phyloP scores from a whole-genome alignment of 2,797 vertebrate species.

The Sciurus vulgaris region DNA sequence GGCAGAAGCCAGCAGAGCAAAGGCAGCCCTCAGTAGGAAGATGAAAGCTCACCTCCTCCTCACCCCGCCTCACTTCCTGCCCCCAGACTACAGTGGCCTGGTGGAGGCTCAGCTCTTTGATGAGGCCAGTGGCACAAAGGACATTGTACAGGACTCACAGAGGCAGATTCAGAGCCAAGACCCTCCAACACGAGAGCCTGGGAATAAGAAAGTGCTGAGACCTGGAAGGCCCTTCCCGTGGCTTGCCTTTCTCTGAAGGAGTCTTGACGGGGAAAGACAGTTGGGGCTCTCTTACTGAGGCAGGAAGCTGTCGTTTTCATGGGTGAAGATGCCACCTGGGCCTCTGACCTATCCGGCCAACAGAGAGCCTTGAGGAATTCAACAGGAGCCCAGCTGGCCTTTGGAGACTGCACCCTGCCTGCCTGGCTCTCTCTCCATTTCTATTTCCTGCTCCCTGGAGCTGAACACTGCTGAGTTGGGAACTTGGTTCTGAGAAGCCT shows the following conservation, averaged over 20 bases:
- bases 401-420: not conserved
- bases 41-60: slow-evolving; percentile 65
- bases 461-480: not conserved
- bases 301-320: not conserved
- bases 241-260: not conserved
- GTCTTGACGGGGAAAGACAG: not conserved
- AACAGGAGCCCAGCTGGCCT: not conserved
- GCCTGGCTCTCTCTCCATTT: not conserved
- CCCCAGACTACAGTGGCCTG: not conserved
- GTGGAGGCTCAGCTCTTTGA: slow-evolving; percentile 67
- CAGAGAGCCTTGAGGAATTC: rapidly evolving
- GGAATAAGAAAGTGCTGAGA: not conserved
- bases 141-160: not conserved
- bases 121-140: slow-evolving; percentile 65
- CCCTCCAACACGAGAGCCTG: slow-evolving; percentile 30
- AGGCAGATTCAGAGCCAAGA: slow-evolving; percentile 45
- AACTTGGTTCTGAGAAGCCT: not conserved
- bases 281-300: not conserved
- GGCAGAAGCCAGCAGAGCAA: not conserved
- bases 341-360: not conserved
- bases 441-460: not conserved
- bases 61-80: not conserved
- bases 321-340: not conserved
- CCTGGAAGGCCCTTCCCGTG: not conserved
- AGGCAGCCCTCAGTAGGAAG: slow-evolving; percentile 42